Conservation (phyloP, 2,888 invertebrate genomes). For the Heliconius charithonia region DNA sequence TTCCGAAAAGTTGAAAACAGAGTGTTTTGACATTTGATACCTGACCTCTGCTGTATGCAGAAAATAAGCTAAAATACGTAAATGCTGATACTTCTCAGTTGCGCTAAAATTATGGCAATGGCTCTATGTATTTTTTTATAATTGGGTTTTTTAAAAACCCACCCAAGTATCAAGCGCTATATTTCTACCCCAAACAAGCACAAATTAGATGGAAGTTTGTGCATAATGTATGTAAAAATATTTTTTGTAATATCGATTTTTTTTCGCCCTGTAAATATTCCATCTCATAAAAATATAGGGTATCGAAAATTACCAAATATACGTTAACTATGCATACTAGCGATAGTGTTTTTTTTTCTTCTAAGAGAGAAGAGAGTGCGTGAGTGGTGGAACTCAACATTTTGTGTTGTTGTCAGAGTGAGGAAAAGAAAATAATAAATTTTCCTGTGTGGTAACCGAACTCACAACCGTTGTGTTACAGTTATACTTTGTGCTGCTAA, state of each 20-base stretch:
- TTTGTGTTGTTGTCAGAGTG: too few relatives aligned
- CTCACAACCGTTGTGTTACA: too few relatives aligned
- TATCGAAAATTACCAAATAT: slow-evolving; percentile 10
- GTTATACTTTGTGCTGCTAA: too few relatives aligned
- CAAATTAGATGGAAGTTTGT: slow-evolving; percentile 62
- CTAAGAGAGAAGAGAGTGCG: too few relatives aligned
- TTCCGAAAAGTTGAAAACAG: too few relatives aligned
- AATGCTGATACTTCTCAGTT: background rate
- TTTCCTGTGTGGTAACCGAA: too few relatives aligned
- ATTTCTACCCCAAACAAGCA: slow-evolving; percentile 65
- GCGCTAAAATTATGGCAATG: background rate
- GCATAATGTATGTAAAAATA: slow-evolving; percentile 50
- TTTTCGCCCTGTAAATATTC: slow-evolving; percentile 54
- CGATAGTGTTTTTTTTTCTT: background rate
- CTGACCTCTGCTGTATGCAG: too few relatives aligned
- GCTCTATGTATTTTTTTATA: background rate
- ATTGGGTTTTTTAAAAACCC: slow-evolving; percentile 63
- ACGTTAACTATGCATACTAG: background rate
- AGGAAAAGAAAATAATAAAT: too few relatives aligned
- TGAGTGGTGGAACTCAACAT: too few relatives aligned
- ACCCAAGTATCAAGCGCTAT: slow-evolving; percentile 60
- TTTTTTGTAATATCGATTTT: slow-evolving; percentile 16
- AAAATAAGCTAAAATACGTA: too few relatives aligned
- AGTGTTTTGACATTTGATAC: too few relatives aligned
- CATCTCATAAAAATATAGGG: slow-evolving; percentile 40